Base-by-base conservation (phyloP, 2,113 vertebrate species). In the Lamprotornis superbus region DNA sequence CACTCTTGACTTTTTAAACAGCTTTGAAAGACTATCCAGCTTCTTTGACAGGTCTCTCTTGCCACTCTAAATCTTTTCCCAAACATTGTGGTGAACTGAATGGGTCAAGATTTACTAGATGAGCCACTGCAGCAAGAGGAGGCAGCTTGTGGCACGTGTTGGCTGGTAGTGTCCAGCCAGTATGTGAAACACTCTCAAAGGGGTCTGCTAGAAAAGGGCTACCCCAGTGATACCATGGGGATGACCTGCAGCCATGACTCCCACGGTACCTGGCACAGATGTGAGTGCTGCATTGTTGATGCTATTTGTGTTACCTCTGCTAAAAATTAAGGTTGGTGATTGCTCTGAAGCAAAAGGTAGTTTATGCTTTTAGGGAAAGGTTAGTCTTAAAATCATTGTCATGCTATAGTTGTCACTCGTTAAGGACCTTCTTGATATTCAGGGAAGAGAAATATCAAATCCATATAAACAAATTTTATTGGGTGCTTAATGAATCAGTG, bases 381-480 rank as follows among this genome's bases (percentile, higher is more conserved):
- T 93, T 96, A 92, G 83, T 86, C 88, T 95, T 95, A 76, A 94
- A 92, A 84, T 90, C 77, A 21, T 90, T 81, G 83, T 70, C 85
- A 10, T 65, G 83, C 83, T 92, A 15, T 0, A 2, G 65, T 75
- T 94, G 71, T 87, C 88, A 55, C 85, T 94, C 31, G 11, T 96
- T 95, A 95, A 96, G 40, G 73, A 74, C 88, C 90, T 91, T 87
- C 65, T 90, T 95, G 95, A 60, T 95, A 95, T 97, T 78, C 88
- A 95, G 88, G 88, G 92, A 94, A 82, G 83, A 94, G 95, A 96
- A 96, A 95, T 96, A 97, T 84, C 95, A 96, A 90, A 93, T 95
- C 95, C 95, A 90, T 97, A 96, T 95, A 94, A 96, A 97, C 95
- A 96, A 93, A 87, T 96, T 96, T 97, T 97, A 96, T 92, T 96